Evolutionary conservation across 2,888 invertebrate genomes (phyloP).

Genomic region (Melieria crassipennis): DNA sequence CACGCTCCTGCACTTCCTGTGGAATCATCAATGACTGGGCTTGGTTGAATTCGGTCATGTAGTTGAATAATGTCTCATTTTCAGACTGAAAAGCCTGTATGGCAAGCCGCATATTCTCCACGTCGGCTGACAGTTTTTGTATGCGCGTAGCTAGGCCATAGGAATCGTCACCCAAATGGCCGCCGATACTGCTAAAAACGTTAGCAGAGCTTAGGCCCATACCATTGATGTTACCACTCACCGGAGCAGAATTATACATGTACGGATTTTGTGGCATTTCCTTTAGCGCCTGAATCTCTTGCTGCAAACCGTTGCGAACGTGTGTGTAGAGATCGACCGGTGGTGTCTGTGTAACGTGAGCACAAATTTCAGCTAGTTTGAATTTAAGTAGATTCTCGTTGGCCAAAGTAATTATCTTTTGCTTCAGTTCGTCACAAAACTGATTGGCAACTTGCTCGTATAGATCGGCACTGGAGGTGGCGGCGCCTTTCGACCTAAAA

Average conservation of each 20-base stretch:
- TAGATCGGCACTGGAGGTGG: neutral
- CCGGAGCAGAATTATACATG: slow-evolving; percentile 48
- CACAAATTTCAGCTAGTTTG: slow-evolving; percentile 57
- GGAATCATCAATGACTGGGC: slow-evolving; percentile 41
- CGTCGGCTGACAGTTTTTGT: slow-evolving; percentile 47
- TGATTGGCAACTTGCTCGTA: slow-evolving; percentile 53
- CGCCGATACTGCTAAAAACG: slow-evolving; percentile 2
- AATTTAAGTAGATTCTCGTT: slow-evolving; percentile 54
- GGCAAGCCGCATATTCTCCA: slow-evolving; percentile 45
- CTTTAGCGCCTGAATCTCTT: slow-evolving; percentile 61
- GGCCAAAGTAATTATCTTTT: slow-evolving; percentile 54
- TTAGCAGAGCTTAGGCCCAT: slow-evolving; percentile 33
- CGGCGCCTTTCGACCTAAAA: no score
- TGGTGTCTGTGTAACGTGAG: slow-evolving; percentile 53
- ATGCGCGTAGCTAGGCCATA: slow-evolving; percentile 46
- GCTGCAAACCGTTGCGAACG: slow-evolving; percentile 59
- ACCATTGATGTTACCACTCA: slow-evolving; percentile 40
- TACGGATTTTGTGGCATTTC: slow-evolving; percentile 56
- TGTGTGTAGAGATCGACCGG: slow-evolving; percentile 60
- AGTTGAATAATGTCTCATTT: slow-evolving; percentile 46
- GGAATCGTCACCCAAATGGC: slow-evolving; percentile 22
- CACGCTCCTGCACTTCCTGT: slow-evolving; percentile 44
- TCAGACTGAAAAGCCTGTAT: slow-evolving; percentile 46
- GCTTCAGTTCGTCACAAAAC: slow-evolving; percentile 60
- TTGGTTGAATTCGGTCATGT: slow-evolving; percentile 45